Base-by-base conservation (phyloP, 2,888 invertebrate genomes). In the Litoditis marina region DNA sequence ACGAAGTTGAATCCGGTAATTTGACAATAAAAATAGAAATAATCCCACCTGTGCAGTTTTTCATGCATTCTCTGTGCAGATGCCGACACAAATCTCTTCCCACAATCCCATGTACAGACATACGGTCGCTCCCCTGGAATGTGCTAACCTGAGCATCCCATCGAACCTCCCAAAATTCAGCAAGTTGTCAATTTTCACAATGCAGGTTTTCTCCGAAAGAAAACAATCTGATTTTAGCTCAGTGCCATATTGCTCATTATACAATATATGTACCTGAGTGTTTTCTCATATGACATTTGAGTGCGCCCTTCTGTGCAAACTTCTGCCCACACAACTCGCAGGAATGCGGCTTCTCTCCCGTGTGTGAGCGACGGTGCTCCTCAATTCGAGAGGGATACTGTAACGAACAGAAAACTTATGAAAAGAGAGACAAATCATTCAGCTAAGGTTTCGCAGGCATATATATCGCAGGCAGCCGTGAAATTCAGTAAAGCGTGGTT, bases 101-200 rank as follows among this genome's bases (percentile, higher is more conserved):
- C 77, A 51, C 77, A 78, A 0, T 76, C 76, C 77, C 77, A 78
- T 25, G 69, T 67, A 59, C 77, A 78, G 4, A 47, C 22, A 56
- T 69, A 78, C 19, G 77, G 76, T 19, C 61, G 57, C 42, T 75
- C 73, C 27, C 77, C 77, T 74, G 25, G 34, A 60, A n/a, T n/a
- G n/a, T n/a, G n/a, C n/a, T n/a, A n/a, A n/a, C n/a, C n/a, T n/a
- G n/a, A n/a, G n/a, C n/a, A n/a, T n/a, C n/a, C n/a, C n/a, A n/a
- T n/a, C n/a, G n/a, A n/a, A n/a, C n/a, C n/a, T n/a, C n/a, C n/a
- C n/a, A n/a, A n/a, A n/a, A n/a, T n/a, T n/a, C n/a, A n/a, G n/a
- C n/a, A n/a, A n/a, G 44, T 34, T 16, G 58, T 36, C 1, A 56
- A 46, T 25, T 16, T 47, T n/a, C n/a, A n/a, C n/a, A n/a, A 50